These are phyloP conservation scores for Bilobella aurantiaca DNA, from an alignment of 1,140 invertebrate species.

Conservation along the genomic window DNA sequence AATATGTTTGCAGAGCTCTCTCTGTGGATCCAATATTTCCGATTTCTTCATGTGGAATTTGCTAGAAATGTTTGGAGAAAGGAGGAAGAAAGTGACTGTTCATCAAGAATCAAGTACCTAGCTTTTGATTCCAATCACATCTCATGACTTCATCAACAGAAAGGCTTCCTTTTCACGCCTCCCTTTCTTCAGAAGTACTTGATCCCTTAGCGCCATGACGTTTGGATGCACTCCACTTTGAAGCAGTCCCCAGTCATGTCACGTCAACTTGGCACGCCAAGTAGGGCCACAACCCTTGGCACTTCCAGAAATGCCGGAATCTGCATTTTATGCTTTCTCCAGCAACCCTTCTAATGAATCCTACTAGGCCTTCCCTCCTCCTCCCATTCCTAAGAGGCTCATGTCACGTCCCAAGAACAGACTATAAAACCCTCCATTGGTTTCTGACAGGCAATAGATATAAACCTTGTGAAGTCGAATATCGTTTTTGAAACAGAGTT, in stretches of 20 bases:
- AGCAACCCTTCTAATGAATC: background rate
- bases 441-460: too few species aligned
- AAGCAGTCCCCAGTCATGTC: background rate
- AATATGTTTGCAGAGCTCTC: too few species aligned
- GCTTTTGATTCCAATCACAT: conserved; percentile 17
- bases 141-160: conserved; percentile 17
- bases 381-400: background rate
- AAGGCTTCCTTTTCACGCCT: conserved; percentile 10
- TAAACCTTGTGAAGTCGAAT: too few species aligned
- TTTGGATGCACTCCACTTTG: conserved; percentile 2
- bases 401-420: too few species aligned
- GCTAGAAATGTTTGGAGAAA: too few species aligned
- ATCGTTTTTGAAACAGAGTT: too few species aligned
- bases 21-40: too few species aligned
- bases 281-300: background rate
- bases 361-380: too few species aligned
- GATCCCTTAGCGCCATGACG: background rate
- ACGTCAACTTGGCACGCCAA: background rate
- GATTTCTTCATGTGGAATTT: too few species aligned
- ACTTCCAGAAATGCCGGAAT: background rate
- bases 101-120: background rate
- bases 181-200: too few species aligned
- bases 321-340: background rate
- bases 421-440: too few species aligned
- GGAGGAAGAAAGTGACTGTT: too few species aligned